phyloP scores from a whole-genome alignment of 2,888 invertebrate species.

The Cenopis cana region DNA sequence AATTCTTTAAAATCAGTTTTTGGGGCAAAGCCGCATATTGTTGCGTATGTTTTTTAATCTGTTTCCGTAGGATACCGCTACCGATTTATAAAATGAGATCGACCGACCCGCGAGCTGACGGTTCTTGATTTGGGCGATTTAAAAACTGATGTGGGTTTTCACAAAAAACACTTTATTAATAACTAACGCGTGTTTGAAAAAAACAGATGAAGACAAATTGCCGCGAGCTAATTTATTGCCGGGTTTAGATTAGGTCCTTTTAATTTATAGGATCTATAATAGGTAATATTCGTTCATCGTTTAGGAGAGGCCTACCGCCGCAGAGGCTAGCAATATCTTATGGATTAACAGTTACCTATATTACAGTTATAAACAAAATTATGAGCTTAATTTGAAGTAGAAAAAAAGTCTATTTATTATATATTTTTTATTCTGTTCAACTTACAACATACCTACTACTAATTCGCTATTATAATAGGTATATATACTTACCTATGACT shows the following conservation, averaged over 20 bases:
- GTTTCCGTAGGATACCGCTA: slow-evolving; percentile 85
- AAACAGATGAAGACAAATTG: slow-evolving; percentile 81
- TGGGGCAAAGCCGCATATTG: slow-evolving; percentile 79
- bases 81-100: slow-evolving; percentile 81
- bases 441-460: no score
- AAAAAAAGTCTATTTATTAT: no score
- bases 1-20: slow-evolving; percentile 82
- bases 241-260: slow-evolving; percentile 54
- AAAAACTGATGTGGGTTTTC: slow-evolving; percentile 80
- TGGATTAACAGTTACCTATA: no score
- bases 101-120: slow-evolving; percentile 63
- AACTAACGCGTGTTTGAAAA: slow-evolving; percentile 77
- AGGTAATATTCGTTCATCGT: not conserved
- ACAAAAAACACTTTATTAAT: slow-evolving; percentile 75
- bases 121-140: slow-evolving; percentile 80
- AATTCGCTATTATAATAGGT: not conserved
- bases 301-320: no score
- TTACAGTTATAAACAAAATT: no score
- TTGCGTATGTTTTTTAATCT: slow-evolving; percentile 80
- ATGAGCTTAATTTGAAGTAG: no score
- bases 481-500: not conserved
- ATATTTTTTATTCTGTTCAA: no score
- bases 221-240: slow-evolving; percentile 59
- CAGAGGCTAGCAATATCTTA: no score
- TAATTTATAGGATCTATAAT: slow-evolving; percentile 56